Conservation (phyloP, 64 coral and sea anemone genomes). For the Montipora capricornis region DNA sequence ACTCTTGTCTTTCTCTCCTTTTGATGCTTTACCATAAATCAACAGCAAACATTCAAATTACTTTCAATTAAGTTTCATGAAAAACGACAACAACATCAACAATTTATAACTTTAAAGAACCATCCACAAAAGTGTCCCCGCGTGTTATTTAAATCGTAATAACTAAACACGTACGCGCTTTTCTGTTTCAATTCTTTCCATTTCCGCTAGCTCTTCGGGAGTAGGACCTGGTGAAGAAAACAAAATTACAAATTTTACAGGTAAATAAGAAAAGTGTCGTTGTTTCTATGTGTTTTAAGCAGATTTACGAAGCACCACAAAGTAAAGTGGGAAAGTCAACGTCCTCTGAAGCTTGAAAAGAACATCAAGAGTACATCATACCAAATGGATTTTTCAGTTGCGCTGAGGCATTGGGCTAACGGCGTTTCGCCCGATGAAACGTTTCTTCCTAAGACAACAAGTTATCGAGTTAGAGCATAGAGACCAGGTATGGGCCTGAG, state of each 20-base stretch:
- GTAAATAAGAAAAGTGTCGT: background rate
- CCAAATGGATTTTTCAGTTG: too few species aligned
- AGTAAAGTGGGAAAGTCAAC: background rate
- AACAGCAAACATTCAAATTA: background rate
- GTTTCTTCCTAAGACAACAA: too few species aligned
- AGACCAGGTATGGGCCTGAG: too few species aligned
- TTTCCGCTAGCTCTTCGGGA: slow-evolving; percentile 77
- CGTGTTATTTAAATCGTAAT: background rate
- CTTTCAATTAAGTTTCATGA: too few species aligned
- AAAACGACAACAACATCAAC: too few species aligned
- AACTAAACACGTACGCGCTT: slow-evolving; percentile 53
- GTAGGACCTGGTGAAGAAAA: slow-evolving; percentile 64
- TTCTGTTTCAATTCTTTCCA: slow-evolving; percentile 80
- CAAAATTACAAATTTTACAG: background rate
- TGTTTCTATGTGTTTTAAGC: background rate
- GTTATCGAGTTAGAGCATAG: too few species aligned
- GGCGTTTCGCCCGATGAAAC: too few species aligned
- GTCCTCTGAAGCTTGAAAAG: background rate
- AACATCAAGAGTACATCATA: too few species aligned
- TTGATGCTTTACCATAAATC: slow-evolving; percentile 56
- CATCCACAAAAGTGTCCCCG: background rate
- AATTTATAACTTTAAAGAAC: too few species aligned
- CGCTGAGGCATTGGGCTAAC: too few species aligned
- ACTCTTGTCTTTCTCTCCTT: slow-evolving; percentile 83
- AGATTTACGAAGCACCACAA: background rate